phyloP scores from a whole-genome alignment of 2,113 vertebrate species.

The Apteryx owenii region DNA sequence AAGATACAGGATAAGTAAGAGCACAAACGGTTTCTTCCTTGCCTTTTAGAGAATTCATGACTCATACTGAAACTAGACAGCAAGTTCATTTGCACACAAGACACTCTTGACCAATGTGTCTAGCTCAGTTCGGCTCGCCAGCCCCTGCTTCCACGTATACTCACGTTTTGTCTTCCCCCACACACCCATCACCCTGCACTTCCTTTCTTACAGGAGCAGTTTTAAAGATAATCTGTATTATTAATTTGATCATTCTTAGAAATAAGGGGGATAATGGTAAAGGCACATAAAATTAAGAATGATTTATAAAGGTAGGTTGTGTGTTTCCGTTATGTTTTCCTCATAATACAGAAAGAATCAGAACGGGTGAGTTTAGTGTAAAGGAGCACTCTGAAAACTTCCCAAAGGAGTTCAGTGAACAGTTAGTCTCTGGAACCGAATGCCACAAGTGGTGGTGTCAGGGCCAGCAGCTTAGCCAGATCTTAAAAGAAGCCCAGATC shows the following conservation, averaged over 20 bases:
- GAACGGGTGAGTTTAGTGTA: not conserved
- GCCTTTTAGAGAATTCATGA: not conserved
- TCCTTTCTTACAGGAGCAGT: not conserved
- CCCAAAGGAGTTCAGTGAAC: not conserved
- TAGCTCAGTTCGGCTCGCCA: not conserved
- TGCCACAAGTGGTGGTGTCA: not conserved
- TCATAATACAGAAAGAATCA: not conserved
- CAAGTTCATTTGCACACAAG: not conserved
- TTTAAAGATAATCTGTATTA: not conserved
- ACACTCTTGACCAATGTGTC: not conserved
- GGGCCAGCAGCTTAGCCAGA: not conserved
- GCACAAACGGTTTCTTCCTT: not conserved
- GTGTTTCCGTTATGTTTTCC: not conserved
- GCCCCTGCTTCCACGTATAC: fast-evolving
- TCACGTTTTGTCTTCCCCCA: fast-evolving
- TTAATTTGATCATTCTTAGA: not conserved
- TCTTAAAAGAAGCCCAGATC: not conserved
- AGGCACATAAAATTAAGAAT: not conserved
- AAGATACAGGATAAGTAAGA: not conserved
- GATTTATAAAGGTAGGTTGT: not conserved
- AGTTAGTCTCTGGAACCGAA: not conserved
- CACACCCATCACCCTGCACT: not conserved
- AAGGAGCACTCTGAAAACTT: not conserved
- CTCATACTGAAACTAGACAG: constrained; percentile 57
- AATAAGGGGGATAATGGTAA: not conserved